These are phyloP conservation scores for Nannobrachium achirus DNA, from an alignment of 2,113 vertebrate genomes.

Conservation along the genomic window DNA sequence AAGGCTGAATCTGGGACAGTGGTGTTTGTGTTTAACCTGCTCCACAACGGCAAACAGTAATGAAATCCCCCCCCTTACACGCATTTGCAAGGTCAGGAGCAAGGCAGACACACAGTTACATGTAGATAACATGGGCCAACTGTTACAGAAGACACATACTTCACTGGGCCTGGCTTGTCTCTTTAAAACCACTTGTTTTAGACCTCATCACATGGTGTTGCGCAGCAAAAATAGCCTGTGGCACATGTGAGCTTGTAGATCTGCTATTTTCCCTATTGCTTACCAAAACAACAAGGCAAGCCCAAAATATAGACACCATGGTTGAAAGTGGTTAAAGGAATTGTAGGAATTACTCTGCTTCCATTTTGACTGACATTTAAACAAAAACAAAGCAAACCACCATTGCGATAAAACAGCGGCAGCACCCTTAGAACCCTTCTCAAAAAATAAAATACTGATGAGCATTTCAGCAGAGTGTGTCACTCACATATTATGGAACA, in stretches of 20 bases:
- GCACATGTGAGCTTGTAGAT: no score
- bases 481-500: conserved; percentile 35
- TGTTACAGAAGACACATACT: conserved; percentile 12
- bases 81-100: conserved; percentile 38
- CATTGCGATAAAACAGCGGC: conserved; percentile 10
- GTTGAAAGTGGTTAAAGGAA: conserved; percentile 15
- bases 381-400: conserved; percentile 20
- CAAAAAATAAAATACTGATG: conserved; percentile 18
- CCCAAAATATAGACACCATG: neutral
- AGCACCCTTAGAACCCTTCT: conserved; percentile 15
- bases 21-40: conserved; percentile 61
- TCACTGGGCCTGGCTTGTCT: conserved; percentile 7
- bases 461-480: conserved; percentile 24
- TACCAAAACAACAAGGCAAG: no score
- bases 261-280: no score
- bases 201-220: no score
- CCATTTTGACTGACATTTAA: neutral
- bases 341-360: conserved; percentile 1
- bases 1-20: conserved; percentile 53
- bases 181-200: neutral
- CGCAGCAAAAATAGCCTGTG: no score
- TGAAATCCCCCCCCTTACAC: conserved; percentile 34
- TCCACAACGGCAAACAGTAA: conserved; percentile 37
- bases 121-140: conserved; percentile 16
- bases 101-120: conserved; percentile 37